Evolutionary conservation across 2,888 invertebrate genomes (phyloP).

Genomic region (Hydroisotoma schaefferi): DNA sequence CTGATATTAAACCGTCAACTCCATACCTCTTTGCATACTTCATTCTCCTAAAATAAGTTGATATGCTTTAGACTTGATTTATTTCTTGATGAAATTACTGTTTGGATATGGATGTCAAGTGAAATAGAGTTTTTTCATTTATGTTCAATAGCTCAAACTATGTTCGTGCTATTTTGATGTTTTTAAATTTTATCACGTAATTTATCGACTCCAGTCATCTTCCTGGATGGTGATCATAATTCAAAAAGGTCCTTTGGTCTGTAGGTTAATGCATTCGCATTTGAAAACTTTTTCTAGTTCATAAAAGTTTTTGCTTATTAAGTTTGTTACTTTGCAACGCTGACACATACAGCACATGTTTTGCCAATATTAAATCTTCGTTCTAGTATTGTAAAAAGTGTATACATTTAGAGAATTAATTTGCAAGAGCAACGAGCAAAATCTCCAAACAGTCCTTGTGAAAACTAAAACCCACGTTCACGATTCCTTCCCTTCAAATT

Average conservation of each 20-base stretch:
- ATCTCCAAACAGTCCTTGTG: not conserved
- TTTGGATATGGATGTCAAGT: not conserved
- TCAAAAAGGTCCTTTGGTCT: not conserved
- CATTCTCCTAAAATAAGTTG: not conserved
- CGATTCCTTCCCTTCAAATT: too few relatives aligned
- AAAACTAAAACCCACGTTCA: too few relatives aligned
- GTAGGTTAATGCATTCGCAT: not conserved
- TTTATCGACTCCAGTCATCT: not conserved
- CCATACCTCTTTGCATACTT: too few relatives aligned
- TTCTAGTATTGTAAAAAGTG: too few relatives aligned
- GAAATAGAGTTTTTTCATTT: not conserved
- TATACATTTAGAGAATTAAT: not conserved
- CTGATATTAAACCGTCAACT: too few relatives aligned
- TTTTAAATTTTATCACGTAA: not conserved
- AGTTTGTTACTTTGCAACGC: too few relatives aligned
- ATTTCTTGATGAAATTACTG: constrained; percentile 1
- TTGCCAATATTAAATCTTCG: too few relatives aligned
- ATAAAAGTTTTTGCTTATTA: not conserved
- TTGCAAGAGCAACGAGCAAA: not conserved
- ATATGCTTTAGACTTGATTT: not conserved
- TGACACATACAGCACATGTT: too few relatives aligned
- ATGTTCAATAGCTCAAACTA: not conserved
- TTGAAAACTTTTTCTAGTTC: not conserved
- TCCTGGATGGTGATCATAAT: not conserved
- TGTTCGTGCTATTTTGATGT: too few relatives aligned